phyloP scores from a whole-genome alignment of 2,113 vertebrate species.

The Varanus komodoensis region DNA sequence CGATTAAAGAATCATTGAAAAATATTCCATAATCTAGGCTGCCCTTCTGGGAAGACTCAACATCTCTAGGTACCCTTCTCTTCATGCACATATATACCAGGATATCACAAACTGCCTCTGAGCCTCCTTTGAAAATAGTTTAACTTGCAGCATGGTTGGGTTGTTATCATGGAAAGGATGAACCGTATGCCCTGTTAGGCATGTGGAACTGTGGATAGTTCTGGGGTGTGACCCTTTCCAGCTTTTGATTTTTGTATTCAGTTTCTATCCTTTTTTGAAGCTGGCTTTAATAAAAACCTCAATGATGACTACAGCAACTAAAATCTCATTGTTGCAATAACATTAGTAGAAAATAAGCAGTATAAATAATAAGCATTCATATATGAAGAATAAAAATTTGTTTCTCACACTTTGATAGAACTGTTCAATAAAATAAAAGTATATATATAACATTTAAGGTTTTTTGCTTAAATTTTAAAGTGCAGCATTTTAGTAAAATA shows the following conservation, averaged over 20 bases:
- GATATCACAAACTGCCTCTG: not conserved
- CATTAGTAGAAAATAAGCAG: not conserved
- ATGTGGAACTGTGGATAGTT: not conserved
- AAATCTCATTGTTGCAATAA: not conserved
- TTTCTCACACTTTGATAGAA: too few relatives aligned
- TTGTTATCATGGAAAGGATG: not conserved
- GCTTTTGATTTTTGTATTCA: not conserved
- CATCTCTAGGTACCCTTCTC: too few relatives aligned
- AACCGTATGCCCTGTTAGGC: not conserved
- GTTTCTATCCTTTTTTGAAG: not conserved
- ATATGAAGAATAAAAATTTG: too few relatives aligned
- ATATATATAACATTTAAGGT: too few relatives aligned
- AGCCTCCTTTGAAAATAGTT: not conserved
- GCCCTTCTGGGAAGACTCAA: not conserved
- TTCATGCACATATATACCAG: too few relatives aligned
- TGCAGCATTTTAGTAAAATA: too few relatives aligned
- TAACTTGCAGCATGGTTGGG: not conserved
- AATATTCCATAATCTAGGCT: not conserved
- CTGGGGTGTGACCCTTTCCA: not conserved
- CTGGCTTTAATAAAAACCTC: not conserved
- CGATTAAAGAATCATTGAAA: not conserved
- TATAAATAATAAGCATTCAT: too few relatives aligned
- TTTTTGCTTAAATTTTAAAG: too few relatives aligned
- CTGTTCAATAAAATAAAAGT: too few relatives aligned
- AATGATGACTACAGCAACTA: not conserved